Evolutionary conservation across 2,797 vertebrate species (phyloP), one percentile per base, ranked within the genome.

Genomic region (Oreortyx pictus): DNA sequence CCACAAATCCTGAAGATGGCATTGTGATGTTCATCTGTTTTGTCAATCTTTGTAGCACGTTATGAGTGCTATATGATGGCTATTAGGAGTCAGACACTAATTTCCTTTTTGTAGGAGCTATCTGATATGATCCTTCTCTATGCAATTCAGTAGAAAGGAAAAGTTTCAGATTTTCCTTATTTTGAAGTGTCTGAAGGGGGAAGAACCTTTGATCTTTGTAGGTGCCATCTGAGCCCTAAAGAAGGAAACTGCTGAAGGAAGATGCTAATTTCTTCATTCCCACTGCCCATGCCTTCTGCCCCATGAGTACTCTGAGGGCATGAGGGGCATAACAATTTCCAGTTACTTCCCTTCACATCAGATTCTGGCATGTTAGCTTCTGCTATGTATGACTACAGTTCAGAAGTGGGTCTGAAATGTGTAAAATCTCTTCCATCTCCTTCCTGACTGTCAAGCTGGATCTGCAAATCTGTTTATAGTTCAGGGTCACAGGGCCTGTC

Each of bases 201-300:
- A 73, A 76, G 6, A 18, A 84, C 3, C 2, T 64, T 60, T 73
- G 27, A 27, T 35, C 8, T 59, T 66, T 33, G 23, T n/a, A 23
- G 35, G 6, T 62, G 14, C 9, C 68, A 12, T 7, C 15, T 49
- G 39, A 64, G 22, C 6, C 54, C 8, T 3, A 2, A 43, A 79
- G 31, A 39, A 60, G 49, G 49, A 92, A 24, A 52, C 2, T 76
- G 17, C 18, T 50, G 6, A 22, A 50, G n/a, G 29, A 46, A 66
- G 60, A 22, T 72, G 17, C 13, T 61, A 61, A 24, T 66, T 73
- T 19, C n/a, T 23, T 41, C 33, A 0, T 0, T 49, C 24, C 3
- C 2, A 14, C 5, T 19, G 23, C 9, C 33, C 14, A 16, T 1
- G 7, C 22, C 31, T 78, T 74, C 2, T 3, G 7, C 9, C 9